Evolutionary conservation across 2,113 vertebrate genomes (phyloP), one percentile per base, ranked within the genome.

Genomic region (Ceuthmochares aereus): DNA sequence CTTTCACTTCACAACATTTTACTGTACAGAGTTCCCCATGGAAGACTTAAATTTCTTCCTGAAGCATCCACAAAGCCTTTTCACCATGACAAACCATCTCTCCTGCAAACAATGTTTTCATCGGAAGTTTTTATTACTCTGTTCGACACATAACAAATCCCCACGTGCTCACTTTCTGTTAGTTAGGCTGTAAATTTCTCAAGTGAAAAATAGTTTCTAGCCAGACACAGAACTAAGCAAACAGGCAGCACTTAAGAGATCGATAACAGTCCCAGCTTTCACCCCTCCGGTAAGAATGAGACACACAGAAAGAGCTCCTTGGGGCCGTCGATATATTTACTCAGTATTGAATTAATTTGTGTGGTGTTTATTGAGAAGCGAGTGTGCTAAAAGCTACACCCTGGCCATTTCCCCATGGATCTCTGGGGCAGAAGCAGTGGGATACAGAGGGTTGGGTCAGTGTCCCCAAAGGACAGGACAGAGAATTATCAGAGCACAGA

Each of bases 401-500:
- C 29, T 25, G 45, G 9, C 34, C 54, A 3, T 20, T 30, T 64
- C 75, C 62, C 63, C 22, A 0, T 0, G 27, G 56, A 3, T 58
- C 40, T 59, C 32, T 17, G 23, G 40, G 32, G 0, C 1, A 8
- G 58, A 5, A 22, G 4, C 10, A n/a, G 10, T 36, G 6, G 10
- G 29, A 9, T 0, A 7, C 30, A 43, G 49, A 14, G 22, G 54
- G 69, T 23, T 37, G 23, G 15, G 7, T 58, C 3, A 1, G 16
- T 7, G 10, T 16, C 36, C 55, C 30, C 74, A 13, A 5, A 1
- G 1, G 6, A 4, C 21, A 12, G 0, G 7, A 6, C 25, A 6
- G 23, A 4, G 68, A 40, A 56, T 23, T 40, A 13, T 13, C 27
- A 14, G 73, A 77, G 58, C 32, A 3, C 0, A 1, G 30, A 26